Evolutionary conservation across 2,888 invertebrate genomes (phyloP), one percentile per base, ranked within the genome.

Genomic region (Megamerina dolium): DNA sequence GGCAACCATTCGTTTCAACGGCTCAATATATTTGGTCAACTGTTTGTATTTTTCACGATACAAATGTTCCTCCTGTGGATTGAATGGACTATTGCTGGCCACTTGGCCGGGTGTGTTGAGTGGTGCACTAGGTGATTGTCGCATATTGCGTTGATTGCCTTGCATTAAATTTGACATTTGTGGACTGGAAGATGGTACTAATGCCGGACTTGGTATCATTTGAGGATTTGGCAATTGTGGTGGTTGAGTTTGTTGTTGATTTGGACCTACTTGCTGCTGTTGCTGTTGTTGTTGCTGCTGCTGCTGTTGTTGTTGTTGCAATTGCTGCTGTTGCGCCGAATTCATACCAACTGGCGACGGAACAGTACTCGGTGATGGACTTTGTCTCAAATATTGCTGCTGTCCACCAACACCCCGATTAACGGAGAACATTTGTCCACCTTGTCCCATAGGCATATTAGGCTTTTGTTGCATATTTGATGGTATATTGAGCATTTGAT

Each of bases 31-130:
- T 72, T 91, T 92, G 57, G 88, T 89, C 21, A 96, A 77, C 63
- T 94, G 91, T 21, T 90, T 82, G 46, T 94, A 87, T 72, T 95
- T 96, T 63, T 95, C 95, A 41, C 91, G 74, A 66, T 95, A 96
- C 1, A 87, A 85, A 42, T 88, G 88, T 58, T 95, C 94, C 57
- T 95, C 94, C 51, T 81, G 79, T 44, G 77, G 73, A 56, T 76
- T 78, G 53, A 81, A 77, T 1, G 83, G 83, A 62, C 83, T 82
- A 13, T 81, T 77, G 20, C 67, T 73, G 0, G 72, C 66, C 5
- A 68, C 69, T 45, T 74, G 74, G 1, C 74, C 75, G 0, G 91
- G 90, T 1, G 91, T 91, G 68, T 89, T 90, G 14, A 91, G 73
- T 0, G 87, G 85, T 21, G 85, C 82, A 27, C 85, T 84, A 0